Evolutionary conservation across 2,113 vertebrate genomes (phyloP).

Genomic region (Myotis davidii): DNA sequence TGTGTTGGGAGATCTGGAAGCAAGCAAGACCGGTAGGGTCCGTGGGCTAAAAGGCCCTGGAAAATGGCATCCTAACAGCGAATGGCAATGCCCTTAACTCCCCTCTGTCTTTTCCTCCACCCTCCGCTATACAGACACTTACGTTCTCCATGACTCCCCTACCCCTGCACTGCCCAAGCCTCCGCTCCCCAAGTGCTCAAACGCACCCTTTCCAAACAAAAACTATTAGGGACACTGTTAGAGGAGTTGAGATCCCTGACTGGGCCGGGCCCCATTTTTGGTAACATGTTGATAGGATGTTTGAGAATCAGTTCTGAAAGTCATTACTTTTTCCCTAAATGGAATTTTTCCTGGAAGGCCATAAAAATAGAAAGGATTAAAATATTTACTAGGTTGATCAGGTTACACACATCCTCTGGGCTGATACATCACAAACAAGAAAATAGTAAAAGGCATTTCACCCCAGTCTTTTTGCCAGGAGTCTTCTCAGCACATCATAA

Average conservation of each 20-base stretch:
- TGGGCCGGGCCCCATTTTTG: background rate
- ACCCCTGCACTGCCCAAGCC: background rate
- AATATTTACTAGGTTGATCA: conserved; percentile 75
- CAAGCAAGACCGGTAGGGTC: background rate
- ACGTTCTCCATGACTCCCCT: background rate
- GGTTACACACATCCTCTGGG: conserved; percentile 71
- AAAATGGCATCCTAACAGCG: background rate
- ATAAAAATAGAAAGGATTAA: conserved; percentile 74
- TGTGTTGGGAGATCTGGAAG: conserved; percentile 9
- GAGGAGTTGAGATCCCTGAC: background rate
- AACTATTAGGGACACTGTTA: background rate
- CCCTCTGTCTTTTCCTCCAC: background rate
- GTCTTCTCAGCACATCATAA: conserved; percentile 68
- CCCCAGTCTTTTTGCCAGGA: conserved; percentile 57
- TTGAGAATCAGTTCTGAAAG: conserved; percentile 67
- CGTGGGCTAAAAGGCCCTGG: background rate
- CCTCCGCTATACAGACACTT: background rate
- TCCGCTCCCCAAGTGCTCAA: background rate
- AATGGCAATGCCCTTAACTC: background rate
- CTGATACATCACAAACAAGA: conserved; percentile 67
- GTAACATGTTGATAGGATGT: conserved; percentile 42
- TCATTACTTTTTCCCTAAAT: conserved; percentile 66
- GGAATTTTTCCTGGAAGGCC: conserved; percentile 66
- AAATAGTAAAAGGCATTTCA: conserved; percentile 72
- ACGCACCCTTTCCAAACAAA: background rate